Evolutionary conservation across 2,113 vertebrate genomes (phyloP), one percentile per base, ranked within the genome.

Genomic region (Gallinago paraguaiae): DNA sequence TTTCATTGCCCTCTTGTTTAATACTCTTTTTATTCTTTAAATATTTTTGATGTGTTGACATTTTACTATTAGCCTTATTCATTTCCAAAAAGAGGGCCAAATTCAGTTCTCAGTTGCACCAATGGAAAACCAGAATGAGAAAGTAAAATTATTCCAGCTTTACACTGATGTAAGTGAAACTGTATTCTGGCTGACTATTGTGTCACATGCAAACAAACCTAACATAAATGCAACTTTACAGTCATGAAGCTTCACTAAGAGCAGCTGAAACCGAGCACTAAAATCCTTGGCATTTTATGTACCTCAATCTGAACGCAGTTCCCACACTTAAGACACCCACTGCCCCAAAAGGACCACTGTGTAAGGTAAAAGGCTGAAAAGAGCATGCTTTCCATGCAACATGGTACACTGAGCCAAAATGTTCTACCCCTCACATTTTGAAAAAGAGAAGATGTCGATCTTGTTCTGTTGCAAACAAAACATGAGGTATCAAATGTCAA

Each of bases 341-440:
- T 7, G 16, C 45, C 77, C 28, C 0, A 0, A 54, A 48, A n/a
- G 25, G 27, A 22, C 2, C 1, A 6, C 3, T 0, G 6, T 35
- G 14, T 22, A 33, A 72, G 11, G 56, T 7, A 60, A 43, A 54
- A 61, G 33, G 23, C 67, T 33, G 41, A 53, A 23, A 25, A 39
- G 5, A 41, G 24, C 30, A 53, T 0, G 0, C n/a, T 64, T 37
- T 37, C 20, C 20, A 45, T 37, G 20, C 35, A 41, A 4, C 1
- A 2, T 9, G 17, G 41, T 19, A 72, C 15, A 69, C 17, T 1
- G 19, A 86, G 10, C 15, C 27, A 45, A 28, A 88, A 64, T 5
- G 8, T 59, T 63, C 56, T 27, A 24, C 6, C 15, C 7, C 22
- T 72, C 17, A n/a, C 4, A 13, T n/a, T 41, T 57, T 19, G 41